A percentile compares a stretch with the other conserved stretches of the same genome.
Conservation (phyloP, 2,888 invertebrate genomes). For the Thecocarcelia acutangulata region DNA sequence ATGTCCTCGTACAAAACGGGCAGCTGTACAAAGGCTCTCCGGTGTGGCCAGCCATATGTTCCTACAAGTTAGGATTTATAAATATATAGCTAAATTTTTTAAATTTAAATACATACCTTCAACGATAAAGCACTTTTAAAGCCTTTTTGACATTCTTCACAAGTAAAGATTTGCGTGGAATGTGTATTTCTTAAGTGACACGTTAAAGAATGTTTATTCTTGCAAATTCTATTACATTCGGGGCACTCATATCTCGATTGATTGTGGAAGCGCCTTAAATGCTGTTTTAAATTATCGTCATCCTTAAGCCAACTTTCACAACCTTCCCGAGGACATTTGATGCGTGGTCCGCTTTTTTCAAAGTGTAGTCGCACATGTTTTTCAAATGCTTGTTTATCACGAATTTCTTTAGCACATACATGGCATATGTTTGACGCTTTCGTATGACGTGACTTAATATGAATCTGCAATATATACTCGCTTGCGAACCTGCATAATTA, state of each 20-base stretch:
- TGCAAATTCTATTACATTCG: conserved; percentile 78
- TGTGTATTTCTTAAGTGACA: conserved; percentile 80
- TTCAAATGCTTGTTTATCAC: conserved; percentile 79
- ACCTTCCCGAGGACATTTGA: conserved; percentile 79
- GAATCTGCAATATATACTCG: conserved; percentile 78
- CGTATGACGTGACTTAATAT: conserved; percentile 77
- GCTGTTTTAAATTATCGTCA: conserved; percentile 79
- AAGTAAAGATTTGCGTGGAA: conserved; percentile 74
- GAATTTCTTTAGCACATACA: conserved; percentile 80
- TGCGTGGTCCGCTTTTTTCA: conserved; percentile 78
- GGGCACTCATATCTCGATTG: conserved; percentile 74
- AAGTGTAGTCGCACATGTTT: conserved; percentile 80
- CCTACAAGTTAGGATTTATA: conserved; percentile 71
- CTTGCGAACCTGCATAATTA: conserved; percentile 76
- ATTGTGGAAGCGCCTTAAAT: conserved; percentile 79
- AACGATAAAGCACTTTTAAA: conserved; percentile 80
- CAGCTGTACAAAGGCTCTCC: conserved; percentile 80
- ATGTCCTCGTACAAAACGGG: conserved; percentile 79
- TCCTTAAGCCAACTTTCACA: conserved; percentile 81
- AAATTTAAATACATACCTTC: conserved; percentile 72
- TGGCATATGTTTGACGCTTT: conserved; percentile 80
- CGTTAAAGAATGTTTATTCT: conserved; percentile 79
- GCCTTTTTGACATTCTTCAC: conserved; percentile 79
- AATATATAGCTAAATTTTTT: not conserved
- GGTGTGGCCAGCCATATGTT: conserved; percentile 80